Conservation (phyloP, 1,140 invertebrate species). For the Cylas formicarius region DNA sequence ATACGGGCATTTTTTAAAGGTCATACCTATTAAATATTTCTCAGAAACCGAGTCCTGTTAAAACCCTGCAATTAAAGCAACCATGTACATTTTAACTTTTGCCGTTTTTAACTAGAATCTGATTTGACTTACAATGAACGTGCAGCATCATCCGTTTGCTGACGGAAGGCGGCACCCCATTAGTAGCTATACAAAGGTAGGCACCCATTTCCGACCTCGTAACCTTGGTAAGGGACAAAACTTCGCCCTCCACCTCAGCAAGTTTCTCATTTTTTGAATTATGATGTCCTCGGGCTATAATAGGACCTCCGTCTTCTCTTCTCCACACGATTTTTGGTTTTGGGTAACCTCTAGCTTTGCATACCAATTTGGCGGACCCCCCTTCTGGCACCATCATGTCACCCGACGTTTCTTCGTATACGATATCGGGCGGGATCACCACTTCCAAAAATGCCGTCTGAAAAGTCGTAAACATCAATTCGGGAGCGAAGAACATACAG, state of each 20-base stretch:
- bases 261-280: constrained; percentile 69
- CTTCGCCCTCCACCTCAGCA: constrained; percentile 62
- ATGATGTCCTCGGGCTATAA: constrained; percentile 63
- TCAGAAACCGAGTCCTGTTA: no score
- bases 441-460: constrained; percentile 80
- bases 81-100: no score
- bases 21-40: no score
- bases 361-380: constrained; percentile 76
- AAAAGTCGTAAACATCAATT: constrained; percentile 5
- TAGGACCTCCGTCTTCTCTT: constrained; percentile 76
- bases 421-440: constrained; percentile 84
- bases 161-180: constrained; percentile 59
- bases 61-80: no score
- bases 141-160: constrained; percentile 61
- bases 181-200: constrained; percentile 61
- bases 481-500: not conserved
- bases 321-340: constrained; percentile 79
- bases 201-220: constrained; percentile 76
- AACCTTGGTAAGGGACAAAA: constrained; percentile 70
- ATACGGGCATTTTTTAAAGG: no score
- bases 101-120: no score
- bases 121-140: constrained; percentile 69
- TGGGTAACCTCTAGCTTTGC: constrained; percentile 77
- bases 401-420: constrained; percentile 79
- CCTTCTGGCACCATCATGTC: constrained; percentile 89